A percentile compares a stretch with the other conserved stretches of the same genome.
These are phyloP conservation scores for Ophioderma brevispina DNA, from an alignment of 35 echinoderm and acorn worm species.

Conservation along the genomic window DNA sequence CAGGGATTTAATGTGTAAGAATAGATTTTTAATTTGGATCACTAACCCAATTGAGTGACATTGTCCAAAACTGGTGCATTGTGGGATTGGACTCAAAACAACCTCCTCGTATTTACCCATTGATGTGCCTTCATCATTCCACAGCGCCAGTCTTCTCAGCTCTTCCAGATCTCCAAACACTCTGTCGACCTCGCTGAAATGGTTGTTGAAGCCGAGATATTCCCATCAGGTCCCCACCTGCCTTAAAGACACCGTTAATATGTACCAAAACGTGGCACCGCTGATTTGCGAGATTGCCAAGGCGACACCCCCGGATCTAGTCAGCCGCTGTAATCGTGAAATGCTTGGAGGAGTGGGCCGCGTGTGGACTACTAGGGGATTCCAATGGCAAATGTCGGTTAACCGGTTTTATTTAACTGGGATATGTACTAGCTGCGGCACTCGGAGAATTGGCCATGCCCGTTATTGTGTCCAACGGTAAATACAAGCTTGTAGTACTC, in stretches of 20 bases:
- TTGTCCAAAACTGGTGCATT: too few species aligned
- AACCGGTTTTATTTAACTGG: constrained; percentile 93
- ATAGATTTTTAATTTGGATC: too few species aligned
- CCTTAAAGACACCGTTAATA: constrained; percentile 89
- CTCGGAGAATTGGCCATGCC: constrained; percentile 99
- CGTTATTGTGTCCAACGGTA: too few species aligned
- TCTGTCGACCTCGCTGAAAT: constrained; percentile 96
- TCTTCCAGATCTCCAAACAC: constrained; percentile 98
- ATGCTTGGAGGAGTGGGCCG: constrained; percentile 89
- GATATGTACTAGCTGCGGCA: constrained; percentile 94
- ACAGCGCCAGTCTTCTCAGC: constrained; percentile 95
- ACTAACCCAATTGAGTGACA: too few species aligned
- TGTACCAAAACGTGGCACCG: constrained; percentile 75
- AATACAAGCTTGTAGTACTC: too few species aligned
- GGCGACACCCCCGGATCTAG: constrained; percentile 82
- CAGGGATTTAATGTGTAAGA: too few species aligned
- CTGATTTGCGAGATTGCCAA: constrained; percentile 97
- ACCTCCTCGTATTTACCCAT: too few species aligned
- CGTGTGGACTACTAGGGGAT: constrained; percentile 92
- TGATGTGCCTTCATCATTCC: too few species aligned
- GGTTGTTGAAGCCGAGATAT: constrained; percentile 98
- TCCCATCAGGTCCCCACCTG: constrained; percentile 94
- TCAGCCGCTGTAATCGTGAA: constrained; percentile 88
- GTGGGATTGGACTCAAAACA: too few species aligned
- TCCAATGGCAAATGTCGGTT: constrained; percentile 91